Conservation (phyloP, 1,140 invertebrate species). For the Drosophila varians region DNA sequence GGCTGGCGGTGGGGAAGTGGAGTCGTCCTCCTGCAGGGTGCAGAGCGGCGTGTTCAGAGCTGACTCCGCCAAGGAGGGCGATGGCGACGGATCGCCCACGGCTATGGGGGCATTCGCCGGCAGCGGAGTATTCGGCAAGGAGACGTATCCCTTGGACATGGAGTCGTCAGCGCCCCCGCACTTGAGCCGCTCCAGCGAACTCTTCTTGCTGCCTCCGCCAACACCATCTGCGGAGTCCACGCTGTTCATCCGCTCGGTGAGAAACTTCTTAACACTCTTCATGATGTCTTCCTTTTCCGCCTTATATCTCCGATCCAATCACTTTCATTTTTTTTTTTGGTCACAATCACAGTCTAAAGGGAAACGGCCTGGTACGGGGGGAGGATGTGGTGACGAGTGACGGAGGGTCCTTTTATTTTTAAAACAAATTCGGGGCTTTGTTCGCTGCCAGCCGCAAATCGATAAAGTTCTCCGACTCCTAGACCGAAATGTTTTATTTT, state of each 20-base stretch:
- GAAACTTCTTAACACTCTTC: conserved; percentile 82
- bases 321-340: conserved; percentile 38
- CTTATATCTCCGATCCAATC: conserved; percentile 13
- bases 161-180: conserved; percentile 27
- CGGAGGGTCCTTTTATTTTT: conserved; percentile 35
- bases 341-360: conserved; percentile 31
- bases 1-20: conserved; percentile 60
- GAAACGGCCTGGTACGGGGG: not conserved
- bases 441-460: conserved; percentile 38
- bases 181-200: conserved; percentile 58
- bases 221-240: conserved; percentile 58
- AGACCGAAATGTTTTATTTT: conserved; percentile 48
- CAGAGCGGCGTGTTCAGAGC: conserved; percentile 73
- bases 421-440: conserved; percentile 48
- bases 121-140: conserved; percentile 64
- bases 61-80: conserved; percentile 66
- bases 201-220: conserved; percentile 40
- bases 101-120: conserved; percentile 63
- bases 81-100: conserved; percentile 70
- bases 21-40: conserved; percentile 64
- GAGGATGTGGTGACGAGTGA: not conserved
- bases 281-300: conserved; percentile 33
- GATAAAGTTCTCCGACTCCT: conserved; percentile 46
- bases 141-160: conserved; percentile 22
- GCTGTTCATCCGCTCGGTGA: conserved; percentile 79